Evolutionary conservation across 2,797 vertebrate species (phyloP), one percentile per base, ranked within the genome.

Genomic region (Megalops cyprinoides): DNA sequence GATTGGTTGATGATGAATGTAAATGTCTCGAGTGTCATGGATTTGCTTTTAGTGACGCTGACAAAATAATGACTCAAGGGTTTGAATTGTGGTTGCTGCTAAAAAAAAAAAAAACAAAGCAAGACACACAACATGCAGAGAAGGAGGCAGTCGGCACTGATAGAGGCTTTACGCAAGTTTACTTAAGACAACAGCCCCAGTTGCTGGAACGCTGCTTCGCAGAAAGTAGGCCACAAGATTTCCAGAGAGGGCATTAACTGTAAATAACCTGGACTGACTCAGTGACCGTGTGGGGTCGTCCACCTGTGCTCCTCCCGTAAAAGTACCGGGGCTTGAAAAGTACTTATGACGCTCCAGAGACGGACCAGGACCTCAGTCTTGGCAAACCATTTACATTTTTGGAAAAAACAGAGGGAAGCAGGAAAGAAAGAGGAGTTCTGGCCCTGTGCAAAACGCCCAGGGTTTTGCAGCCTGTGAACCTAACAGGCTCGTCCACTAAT

Each of bases 161-260:
- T 20, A 46, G 39, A 31, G 39, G 37, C 3, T 42, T 44, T 1
- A 71, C 37, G 37, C 6, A n/a, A 44, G 46, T 76, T 76, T 75
- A 65, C 74, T 6, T 12, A 25, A 4, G 60, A 80, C 34, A 53
- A 56, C 39, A 44, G n/a, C 67, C 55, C 67, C 39, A 44, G 23
- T 82, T 74, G 87, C 85, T 85, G 84, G 84, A 86, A 84, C 73
- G 84, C 86, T 87, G 90, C 75, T 83, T 89, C 60, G 1, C 23
- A 76, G 49, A 73, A 62, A 81, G 4, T 4, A 79, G 77, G 79
- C 87, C 88, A 87, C 83, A 56, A 86, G 79, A 83, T 85, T 93
- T 93, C 90, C 90, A 89, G 90, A 89, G 92, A 93, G 82, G 82
- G 76, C 74, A 42, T 48, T 55, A 20, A 25, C 46, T 23, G n/a